Base-by-base conservation (phyloP, 2,888 invertebrate genomes). In the Galerucella calmariensis region DNA sequence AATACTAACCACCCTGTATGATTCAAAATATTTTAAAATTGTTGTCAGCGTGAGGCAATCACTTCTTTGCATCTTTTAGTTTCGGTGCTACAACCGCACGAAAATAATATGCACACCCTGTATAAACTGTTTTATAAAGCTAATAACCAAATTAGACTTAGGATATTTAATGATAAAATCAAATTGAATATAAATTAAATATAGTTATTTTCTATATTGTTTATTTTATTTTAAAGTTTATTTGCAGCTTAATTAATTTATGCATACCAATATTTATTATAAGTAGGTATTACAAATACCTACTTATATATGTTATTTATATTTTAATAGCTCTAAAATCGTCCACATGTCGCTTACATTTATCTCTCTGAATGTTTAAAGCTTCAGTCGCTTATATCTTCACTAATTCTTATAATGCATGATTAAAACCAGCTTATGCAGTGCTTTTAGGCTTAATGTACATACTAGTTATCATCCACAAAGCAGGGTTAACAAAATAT, bases 391-490 rank as follows among this genome's bases (percentile, higher is more conserved):
- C 65, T 27, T 63, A 20, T 20, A 58, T 58, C 58, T 20, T 0
- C 58, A 20, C 11, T 58, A 48, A 8, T 35, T 35, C 8, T 71
- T 70, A 77, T 46, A 71, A 24, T 77, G 78, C 78, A 78, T 76
- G 63, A 58, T 35, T 69, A 24, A 46, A 51, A 53, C 20, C 56
- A 69, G 74, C 72, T 75, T 73, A 62, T 66, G 75, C 73, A 75
- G 78, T 76, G 76, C 76, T 77, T 78, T 67, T 69, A 69, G 71
- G 72, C 73, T 76, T 75, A 71, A 27, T 65, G 24, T 69, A 63
- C 74, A 66, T 72, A 72, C 48, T 74, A 63, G 66, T 61, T 61
- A 51, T n/a, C 5, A 27, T 11, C 53, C 46, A 46, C 63, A 14
- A 41, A 63, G 48, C 20, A 56, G 56, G 56, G 56, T 56, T 56